Base-by-base conservation (phyloP, 2,888 invertebrate species). In the Bruchidius siliquastri region DNA sequence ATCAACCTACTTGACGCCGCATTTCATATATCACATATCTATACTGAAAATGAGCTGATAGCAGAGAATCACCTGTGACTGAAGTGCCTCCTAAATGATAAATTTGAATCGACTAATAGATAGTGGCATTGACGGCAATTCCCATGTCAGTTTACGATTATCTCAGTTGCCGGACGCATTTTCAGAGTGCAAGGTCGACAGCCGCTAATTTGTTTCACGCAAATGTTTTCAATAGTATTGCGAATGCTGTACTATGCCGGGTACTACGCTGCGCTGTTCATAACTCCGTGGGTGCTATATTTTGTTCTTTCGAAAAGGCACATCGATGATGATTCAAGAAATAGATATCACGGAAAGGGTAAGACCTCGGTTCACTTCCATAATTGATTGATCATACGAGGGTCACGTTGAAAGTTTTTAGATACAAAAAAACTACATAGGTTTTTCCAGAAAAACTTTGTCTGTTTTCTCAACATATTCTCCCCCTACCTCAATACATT, bases 221-320 rank as follows among this genome's bases (percentile, higher is more conserved):
- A 49, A 49, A 49, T 49, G 49, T 13, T 49, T 18, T 49, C 49
- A 13, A 18, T 4, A 49, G 13, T 49, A 18, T 18, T 13, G 18
- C 49, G 18, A 13, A 4, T 18, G 13, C 10, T 74, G 20, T 76
- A 74, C 66, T 71, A 76, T 73, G 66, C 76, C 21, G 72, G 75
- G 13, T 83, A 83, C 76, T 82, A 81, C 72, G 73, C 78, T 32
- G 78, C 81, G 0, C 77, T 85, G 67, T 80, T 83, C 68, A 66
- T 81, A 18, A 74, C 81, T 18, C 83, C 84, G 1, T 76, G 84
- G 67, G 79, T 83, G 8, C 21, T 80, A n/a, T 84, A 84, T 74
- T 77, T 81, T 21, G 49, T 83, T 10, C 77, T 83, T 49, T 79
- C 79, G 21, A 82, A 79, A 73, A 77, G 79, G 68, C 76, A 80